phyloP scores from a whole-genome alignment of 2,888 invertebrate species.

The Ochlodes sylvanus region DNA sequence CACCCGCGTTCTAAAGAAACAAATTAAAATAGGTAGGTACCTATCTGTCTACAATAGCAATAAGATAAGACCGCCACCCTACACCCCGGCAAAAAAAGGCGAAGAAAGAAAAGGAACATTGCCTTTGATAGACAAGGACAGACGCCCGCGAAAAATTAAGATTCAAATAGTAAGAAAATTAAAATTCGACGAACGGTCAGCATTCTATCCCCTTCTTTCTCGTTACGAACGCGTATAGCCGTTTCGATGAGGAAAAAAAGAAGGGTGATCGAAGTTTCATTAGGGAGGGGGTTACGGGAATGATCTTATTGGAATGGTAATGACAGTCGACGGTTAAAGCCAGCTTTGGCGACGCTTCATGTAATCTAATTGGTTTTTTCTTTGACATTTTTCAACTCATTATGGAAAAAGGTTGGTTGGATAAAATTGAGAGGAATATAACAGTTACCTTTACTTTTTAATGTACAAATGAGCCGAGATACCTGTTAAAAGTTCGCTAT shows the following conservation, averaged over 20 bases:
- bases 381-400: constrained; percentile 24
- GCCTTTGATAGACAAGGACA: constrained; percentile 54
- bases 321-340: constrained; percentile 54
- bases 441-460: background rate
- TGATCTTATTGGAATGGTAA: constrained; percentile 68
- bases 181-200: constrained; percentile 82
- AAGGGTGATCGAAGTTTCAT: constrained; percentile 70
- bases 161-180: constrained; percentile 85
- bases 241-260: constrained; percentile 59
- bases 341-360: constrained; percentile 43
- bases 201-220: constrained; percentile 57
- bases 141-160: constrained; percentile 81
- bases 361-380: constrained; percentile 47
- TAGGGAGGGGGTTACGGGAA: constrained; percentile 52
- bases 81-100: constrained; percentile 58
- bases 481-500: no score
- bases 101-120: constrained; percentile 60
- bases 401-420: constrained; percentile 2
- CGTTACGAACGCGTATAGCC: constrained; percentile 20
- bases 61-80: constrained; percentile 37
- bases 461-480: background rate
- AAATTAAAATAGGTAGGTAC: constrained; percentile 46
- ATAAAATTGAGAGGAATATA: background rate
- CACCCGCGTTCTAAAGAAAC: constrained; percentile 39
- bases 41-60: constrained; percentile 43